Conservation (phyloP, 2,888 invertebrate genomes). For the Tribolium freemani region DNA sequence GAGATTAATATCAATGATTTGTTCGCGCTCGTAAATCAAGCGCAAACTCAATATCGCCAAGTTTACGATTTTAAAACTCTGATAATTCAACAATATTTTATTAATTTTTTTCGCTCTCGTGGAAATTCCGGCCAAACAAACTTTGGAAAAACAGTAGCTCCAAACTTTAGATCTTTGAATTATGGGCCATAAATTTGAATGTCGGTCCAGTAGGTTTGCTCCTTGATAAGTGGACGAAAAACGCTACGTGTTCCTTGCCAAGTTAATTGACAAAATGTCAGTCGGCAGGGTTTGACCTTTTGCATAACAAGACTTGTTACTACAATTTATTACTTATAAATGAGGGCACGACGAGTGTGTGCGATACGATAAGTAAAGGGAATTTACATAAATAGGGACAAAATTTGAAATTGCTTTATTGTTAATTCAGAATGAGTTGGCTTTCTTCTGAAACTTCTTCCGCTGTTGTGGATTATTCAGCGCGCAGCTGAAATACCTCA, state of each 20-base stretch:
- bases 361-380: neutral
- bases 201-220: neutral
- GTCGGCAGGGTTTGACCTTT: neutral
- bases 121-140: neutral
- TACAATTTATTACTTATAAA: neutral
- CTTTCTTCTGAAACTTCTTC: neutral
- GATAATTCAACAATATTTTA: neutral
- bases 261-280: slow-evolving; percentile 1
- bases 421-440: neutral
- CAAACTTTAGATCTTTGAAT: neutral
- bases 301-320: neutral
- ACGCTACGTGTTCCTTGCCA: neutral
- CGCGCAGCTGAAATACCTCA: neutral
- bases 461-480: slow-evolving; percentile 8
- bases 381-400: neutral
- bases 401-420: neutral
- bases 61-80: neutral
- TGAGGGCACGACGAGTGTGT: neutral
- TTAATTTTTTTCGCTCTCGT: neutral
- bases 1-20: slow-evolving; percentile 27
- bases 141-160: neutral
- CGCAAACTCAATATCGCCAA: neutral
- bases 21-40: slow-evolving; percentile 6
- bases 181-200: slow-evolving; percentile 5
- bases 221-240: neutral